Base-by-base conservation (phyloP, 2,113 vertebrate species). In the Ammodytes marinus region DNA sequence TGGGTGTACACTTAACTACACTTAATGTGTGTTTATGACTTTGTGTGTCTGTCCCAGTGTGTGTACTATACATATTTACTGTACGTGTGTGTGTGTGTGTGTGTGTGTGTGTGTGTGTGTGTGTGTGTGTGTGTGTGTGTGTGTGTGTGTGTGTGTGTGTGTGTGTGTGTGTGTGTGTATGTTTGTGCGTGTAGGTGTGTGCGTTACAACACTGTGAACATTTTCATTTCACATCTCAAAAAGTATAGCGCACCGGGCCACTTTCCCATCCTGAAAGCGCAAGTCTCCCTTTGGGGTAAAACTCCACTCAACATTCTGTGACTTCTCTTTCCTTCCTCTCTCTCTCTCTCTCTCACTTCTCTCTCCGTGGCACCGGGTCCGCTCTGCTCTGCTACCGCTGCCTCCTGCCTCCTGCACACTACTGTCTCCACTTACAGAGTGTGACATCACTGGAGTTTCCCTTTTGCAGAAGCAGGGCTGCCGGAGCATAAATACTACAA, bases 361-460 rank as follows among this genome's bases (percentile, higher is more conserved):
- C 80, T 79, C 85, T 88, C 81, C 59, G 6, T 40, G 54, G 69
- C 39, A 27, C 52, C 59, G n/a, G 55, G 54, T 17, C 27, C 12
- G 46, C 81, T 11, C 19, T 40, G 17, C 71, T 42, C 80, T 69
- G 68, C 81, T 53, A 45, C 77, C 45, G 71, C 45, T 47, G 43
- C 80, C 27, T 17, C 59, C 85, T 73, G 77, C 78, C 15, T 60
- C 13, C 46, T 75, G 69, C 77, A 27, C 27, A 27, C 27, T 27
- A 27, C 74, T 76, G 77, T 89, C 86, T 91, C 90, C 91, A 11
- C 79, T 91, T 79, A 77, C 84, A 69, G 0, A 17, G 92, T 95
- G 91, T 95, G 91, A 95, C 95, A 95, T 95, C 94, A 95, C 86
- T 82, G 95, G 95, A 95, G 91, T 95, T 95, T 94, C 95, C 93